Evolutionary conservation across 2,113 vertebrate genomes (phyloP), one percentile per base, ranked within the genome.

Genomic region (Porphyrio hochstetteri): DNA sequence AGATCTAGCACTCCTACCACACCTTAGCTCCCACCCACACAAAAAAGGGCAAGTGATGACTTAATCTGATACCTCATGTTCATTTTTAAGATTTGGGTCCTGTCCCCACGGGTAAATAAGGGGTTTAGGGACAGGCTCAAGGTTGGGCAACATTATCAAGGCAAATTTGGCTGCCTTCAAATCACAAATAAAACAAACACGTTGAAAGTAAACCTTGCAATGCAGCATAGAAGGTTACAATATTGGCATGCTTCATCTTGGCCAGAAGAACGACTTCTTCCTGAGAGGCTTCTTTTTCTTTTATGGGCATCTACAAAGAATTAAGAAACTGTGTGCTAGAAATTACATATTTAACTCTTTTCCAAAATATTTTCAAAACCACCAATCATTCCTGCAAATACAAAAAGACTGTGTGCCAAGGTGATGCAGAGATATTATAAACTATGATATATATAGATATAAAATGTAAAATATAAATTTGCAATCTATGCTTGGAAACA

Each of bases 221-320:
- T 8, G 99, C 98, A 33, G 76, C 65, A 82, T 98, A 98, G 97
- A 99, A 99, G 24, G 97, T 75, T 25, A 99, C 99, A 23, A 99
- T 99, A 97, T 99, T 99, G 10, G 98, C 98, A 64, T 99, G 99
- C n/a, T 98, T 98, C 99, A 99, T 99, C 96, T 97, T 98, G 14
- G 98, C 98, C 90, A 99, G 97, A 84, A 99, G 98, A 42, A 88
- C 89, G 25, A 98, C 99, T 97, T 99, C 99, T 89, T 99, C 99
- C 89, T 97, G 93, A 29, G 99, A 98, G 13, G 97, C 98, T 90
- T 99, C 99, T 93, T 98, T 98, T 94, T 98, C 99, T 93, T 96
- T 98, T 24, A 70, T 60, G 52, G 98, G 98, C 98, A 99, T 98
- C 99, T 99, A 97, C 42, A 86, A 90, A 84, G 77, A 94, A 86